Evolutionary conservation across 2,797 vertebrate genomes (phyloP), one percentile per base, ranked within the genome.

Genomic region (Scleropages formosus): DNA sequence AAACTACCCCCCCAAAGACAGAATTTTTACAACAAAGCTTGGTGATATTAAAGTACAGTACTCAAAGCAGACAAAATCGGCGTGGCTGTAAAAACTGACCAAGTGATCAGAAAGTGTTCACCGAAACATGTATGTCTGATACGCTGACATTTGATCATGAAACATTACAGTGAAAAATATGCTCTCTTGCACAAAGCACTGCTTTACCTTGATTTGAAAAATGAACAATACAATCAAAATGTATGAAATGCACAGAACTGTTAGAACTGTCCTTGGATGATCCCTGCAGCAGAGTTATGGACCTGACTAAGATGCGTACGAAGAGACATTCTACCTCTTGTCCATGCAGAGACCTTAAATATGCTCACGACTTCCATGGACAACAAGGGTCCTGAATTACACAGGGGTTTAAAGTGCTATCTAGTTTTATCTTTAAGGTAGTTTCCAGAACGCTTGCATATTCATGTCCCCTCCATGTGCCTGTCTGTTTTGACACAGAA

Each of bases 381-480:
- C 24, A 27, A n/a, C 53, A 59, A 72, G 47, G 66, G 61, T 26
- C 58, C 56, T 26, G 56, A 76, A 75, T 58, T n/a, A 15, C 63
- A 58, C 39, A 59, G 59, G 70, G 26, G 12, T 47, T 56, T 15
- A 39, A 71, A 58, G 47, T 22, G 16, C 8, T 27, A 56, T n/a
- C 27, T 47, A 63, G 18, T 24, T 74, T 58, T 31, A 16, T 56
- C 73, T 65, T n/a, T 18, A n/a, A 16, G 31, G 51, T 39, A 78
- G 39, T 31, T 27, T 26, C 16, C 13, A 18, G 20, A 49, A 77
- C 59, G 46, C 24, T 46, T 20, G 69, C 70, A 51, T 53, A 63
- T 64, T 39, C 15, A 77, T 82, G 78, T 82, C 80, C 22, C 15
- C 22, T 6, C 61, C 58, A 78, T 78, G 73, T 73, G 78, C 84